Evolutionary conservation across 2,888 invertebrate species (phyloP).

Genomic region (Agriopis leucophaearia): DNA sequence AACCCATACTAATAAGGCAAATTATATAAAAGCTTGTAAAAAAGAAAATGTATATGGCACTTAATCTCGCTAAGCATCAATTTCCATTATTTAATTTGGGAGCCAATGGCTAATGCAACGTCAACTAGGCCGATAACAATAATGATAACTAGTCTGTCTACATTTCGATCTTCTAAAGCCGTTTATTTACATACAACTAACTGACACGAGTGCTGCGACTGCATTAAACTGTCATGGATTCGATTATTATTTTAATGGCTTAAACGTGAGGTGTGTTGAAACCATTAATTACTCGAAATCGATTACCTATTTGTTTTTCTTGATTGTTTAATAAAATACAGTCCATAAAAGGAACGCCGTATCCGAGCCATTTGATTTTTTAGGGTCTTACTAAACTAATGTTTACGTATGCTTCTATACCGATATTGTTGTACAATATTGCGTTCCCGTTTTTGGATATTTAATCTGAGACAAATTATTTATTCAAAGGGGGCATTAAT

Average conservation of each 20-base stretch:
- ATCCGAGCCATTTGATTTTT: not conserved
- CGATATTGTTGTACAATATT: not conserved
- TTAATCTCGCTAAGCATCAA: not conserved
- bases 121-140: slow-evolving; percentile 69
- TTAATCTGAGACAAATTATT: slow-evolving; percentile 10
- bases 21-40: not conserved
- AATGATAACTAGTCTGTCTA: slow-evolving; percentile 79
- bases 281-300: slow-evolving; percentile 45
- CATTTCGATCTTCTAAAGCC: slow-evolving; percentile 66
- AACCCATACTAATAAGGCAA: too few relatives aligned
- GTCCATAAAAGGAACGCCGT: not conserved
- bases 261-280: slow-evolving; percentile 49
- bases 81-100: slow-evolving; percentile 15
- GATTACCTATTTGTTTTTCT: slow-evolving; percentile 45
- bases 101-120: slow-evolving; percentile 59
- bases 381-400: not conserved
- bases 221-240: slow-evolving; percentile 71
- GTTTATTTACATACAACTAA: slow-evolving; percentile 63
- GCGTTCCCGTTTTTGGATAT: not conserved
- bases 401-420: not conserved
- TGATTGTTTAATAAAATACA: slow-evolving; percentile 38
- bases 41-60: not conserved
- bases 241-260: slow-evolving; percentile 63
- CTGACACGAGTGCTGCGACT: slow-evolving; percentile 58
- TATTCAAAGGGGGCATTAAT: slow-evolving; percentile 33